These are phyloP conservation scores for Drosophila burlai DNA, from an alignment of 1,140 invertebrate species.

Conservation along the genomic window DNA sequence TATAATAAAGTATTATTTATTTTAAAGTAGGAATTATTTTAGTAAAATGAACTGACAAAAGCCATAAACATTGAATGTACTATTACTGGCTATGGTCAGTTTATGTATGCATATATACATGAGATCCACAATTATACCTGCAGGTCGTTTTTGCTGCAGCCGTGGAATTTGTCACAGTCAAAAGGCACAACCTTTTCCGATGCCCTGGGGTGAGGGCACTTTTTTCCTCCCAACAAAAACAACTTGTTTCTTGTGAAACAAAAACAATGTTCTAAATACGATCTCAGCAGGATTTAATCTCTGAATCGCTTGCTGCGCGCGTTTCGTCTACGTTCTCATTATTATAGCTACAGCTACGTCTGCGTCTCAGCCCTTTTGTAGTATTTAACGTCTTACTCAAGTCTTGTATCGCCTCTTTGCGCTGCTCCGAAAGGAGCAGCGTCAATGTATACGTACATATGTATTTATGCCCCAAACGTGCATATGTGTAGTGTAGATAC, in stretches of 20 bases:
- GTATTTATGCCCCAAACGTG: conserved; percentile 13
- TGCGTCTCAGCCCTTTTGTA: conserved; percentile 19
- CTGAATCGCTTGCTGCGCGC: conserved; percentile 34
- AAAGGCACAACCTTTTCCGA: conserved; percentile 7
- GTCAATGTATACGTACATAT: conserved; percentile 3
- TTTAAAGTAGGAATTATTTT: neutral
- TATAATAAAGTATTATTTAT: no score
- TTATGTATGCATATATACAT: neutral
- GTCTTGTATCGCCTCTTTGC: conserved; percentile 25
- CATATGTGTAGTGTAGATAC: conserved; percentile 12
- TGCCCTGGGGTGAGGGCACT: conserved; percentile 6
- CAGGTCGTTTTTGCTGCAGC: neutral
- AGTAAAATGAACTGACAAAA: neutral
- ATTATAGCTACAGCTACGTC: neutral
- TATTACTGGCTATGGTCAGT: neutral
- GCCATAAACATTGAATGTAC: neutral
- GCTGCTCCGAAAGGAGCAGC: conserved; percentile 34
- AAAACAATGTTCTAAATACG: conserved; percentile 12
- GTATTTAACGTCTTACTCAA: conserved; percentile 78
- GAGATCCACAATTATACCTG: conserved; percentile 4
- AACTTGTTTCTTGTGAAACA: conserved; percentile 15
- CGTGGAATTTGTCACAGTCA: conserved; percentile 14
- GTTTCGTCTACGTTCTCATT: conserved; percentile 39
- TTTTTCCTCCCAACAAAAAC: neutral
- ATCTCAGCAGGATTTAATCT: conserved; percentile 23